phyloP scores from a whole-genome alignment of 2,797 vertebrate species.

The Alectoris magna region DNA sequence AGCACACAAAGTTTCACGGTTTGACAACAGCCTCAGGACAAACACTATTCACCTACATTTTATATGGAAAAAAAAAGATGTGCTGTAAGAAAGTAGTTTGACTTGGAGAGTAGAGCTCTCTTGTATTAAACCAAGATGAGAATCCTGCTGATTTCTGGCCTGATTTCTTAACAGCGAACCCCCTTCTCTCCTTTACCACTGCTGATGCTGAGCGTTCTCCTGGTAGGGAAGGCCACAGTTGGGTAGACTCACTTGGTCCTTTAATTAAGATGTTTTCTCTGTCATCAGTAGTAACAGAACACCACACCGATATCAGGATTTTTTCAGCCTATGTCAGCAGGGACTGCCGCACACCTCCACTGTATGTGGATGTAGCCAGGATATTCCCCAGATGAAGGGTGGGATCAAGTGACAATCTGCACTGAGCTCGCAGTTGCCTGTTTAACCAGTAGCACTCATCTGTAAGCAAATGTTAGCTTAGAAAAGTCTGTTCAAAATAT shows the following conservation, averaged over 20 bases:
- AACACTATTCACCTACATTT: background rate
- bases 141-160: background rate
- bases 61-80: background rate
- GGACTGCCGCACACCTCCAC: background rate
- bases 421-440: background rate
- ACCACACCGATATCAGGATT: background rate
- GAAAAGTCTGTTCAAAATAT: background rate
- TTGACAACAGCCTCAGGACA: background rate
- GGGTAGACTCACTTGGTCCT: background rate
- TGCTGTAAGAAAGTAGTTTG: background rate
- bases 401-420: background rate
- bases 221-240: background rate
- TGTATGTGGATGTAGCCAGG: background rate
- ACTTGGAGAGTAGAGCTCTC: background rate
- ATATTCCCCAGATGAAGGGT: background rate
- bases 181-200: background rate
- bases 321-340: background rate
- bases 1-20: rapidly evolving
- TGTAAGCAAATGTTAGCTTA: background rate
- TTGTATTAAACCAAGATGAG: background rate
- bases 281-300: background rate
- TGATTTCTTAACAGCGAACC: background rate
- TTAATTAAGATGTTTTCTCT: background rate
- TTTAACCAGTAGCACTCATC: background rate
- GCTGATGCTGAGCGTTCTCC: background rate